Conservation (phyloP, 2,797 vertebrate genomes). For the Petrocephalus schoutedeni region DNA sequence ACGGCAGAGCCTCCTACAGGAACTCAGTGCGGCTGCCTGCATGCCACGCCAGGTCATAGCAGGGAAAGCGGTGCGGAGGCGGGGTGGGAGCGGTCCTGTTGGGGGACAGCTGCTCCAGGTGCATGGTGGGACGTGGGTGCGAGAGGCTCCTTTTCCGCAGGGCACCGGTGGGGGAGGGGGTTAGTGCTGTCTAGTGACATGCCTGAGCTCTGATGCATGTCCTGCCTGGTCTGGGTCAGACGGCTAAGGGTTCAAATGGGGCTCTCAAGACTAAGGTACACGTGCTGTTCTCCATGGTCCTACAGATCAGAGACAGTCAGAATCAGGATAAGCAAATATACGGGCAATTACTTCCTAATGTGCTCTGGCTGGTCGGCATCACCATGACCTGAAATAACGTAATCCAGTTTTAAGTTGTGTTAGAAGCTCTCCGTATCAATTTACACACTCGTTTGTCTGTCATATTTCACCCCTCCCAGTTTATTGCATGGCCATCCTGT, state of each 20-base stretch:
- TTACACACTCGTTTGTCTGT: conserved; percentile 12
- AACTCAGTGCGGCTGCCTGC: neutral
- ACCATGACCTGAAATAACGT: conserved; percentile 8
- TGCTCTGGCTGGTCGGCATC: conserved; percentile 21
- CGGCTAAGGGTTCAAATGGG: neutral
- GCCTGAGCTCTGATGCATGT: neutral
- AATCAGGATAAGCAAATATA: conserved; percentile 26
- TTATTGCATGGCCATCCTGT: neutral
- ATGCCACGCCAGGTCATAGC: neutral
- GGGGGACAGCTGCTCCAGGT: neutral
- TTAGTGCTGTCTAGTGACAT: neutral
- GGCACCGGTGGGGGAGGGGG: neutral
- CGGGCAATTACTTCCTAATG: conserved; percentile 25
- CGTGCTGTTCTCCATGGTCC: conserved; percentile 23
- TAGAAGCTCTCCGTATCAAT: conserved; percentile 16
- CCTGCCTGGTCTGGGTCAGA: no score
- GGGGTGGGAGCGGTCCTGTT: neutral
- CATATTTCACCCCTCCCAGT: neutral
- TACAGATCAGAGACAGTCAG: conserved; percentile 19
- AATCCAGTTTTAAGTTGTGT: conserved; percentile 10
- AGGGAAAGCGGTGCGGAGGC: neutral
- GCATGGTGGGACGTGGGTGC: neutral
- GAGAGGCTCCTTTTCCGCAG: neutral
- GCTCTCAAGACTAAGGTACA: neutral
- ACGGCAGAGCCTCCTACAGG: neutral